Percentiles rank a stretch among this genome's conserved stretches.
phyloP scores from a whole-genome alignment of 2,113 vertebrate species.

The Saccopteryx leptura region DNA sequence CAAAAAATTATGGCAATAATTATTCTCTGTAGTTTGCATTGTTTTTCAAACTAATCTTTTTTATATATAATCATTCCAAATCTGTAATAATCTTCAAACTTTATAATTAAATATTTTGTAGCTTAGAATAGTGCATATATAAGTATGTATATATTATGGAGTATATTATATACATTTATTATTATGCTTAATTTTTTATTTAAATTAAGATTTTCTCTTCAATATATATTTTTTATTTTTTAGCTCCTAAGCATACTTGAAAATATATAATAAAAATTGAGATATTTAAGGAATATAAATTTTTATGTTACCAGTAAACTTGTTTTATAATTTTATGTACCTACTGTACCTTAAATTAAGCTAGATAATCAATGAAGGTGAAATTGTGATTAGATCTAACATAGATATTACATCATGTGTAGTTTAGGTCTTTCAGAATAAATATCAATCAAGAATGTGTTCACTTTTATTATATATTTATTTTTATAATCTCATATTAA shows the following conservation, averaged over 20 bases:
- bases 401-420: not conserved
- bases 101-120: no score
- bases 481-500: not conserved
- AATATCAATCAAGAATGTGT: not conserved
- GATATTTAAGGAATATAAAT: not conserved
- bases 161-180: not conserved
- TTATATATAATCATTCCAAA: not conserved
- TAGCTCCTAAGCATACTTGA: not conserved
- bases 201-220: conserved; percentile 53
- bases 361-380: not conserved
- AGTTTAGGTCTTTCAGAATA: not conserved
- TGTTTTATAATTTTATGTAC: not conserved
- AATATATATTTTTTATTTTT: conserved; percentile 1
- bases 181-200: not conserved
- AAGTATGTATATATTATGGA: no score
- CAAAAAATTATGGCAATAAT: not conserved
- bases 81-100: conserved; percentile 25
- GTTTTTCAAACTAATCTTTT: conserved; percentile 27
- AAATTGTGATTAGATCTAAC: not conserved
- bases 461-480: not conserved
- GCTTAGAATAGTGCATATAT: no score
- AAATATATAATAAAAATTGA: not conserved
- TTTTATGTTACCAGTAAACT: not conserved
- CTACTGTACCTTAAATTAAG: not conserved
- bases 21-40: not conserved